phyloP scores from a whole-genome alignment of 2,888 invertebrate species.

The Aphidius colemani region DNA sequence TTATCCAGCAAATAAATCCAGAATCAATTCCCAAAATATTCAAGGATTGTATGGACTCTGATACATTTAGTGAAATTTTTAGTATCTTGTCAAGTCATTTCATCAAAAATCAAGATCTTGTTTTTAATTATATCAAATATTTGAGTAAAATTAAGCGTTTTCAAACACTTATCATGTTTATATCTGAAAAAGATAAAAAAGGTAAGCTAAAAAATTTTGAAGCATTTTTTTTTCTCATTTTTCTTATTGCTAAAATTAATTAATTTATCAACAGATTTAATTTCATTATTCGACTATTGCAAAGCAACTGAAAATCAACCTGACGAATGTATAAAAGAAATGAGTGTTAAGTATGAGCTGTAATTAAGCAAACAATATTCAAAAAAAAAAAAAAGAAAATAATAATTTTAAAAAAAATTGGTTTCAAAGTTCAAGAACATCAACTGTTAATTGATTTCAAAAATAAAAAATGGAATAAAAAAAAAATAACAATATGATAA shows the following conservation, averaged over 20 bases:
- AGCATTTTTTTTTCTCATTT: too few relatives aligned
- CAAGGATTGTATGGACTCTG: constrained; percentile 70
- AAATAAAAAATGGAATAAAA: neutral
- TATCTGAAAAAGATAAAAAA: constrained; percentile 65
- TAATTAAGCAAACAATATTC: constrained; percentile 34
- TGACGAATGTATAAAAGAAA: constrained; percentile 49
- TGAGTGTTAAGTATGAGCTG: constrained; percentile 57
- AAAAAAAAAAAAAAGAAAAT: neutral
- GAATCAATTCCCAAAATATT: constrained; percentile 67
- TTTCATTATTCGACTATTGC: constrained; percentile 55
- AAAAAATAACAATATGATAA: neutral
- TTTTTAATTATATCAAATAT: constrained; percentile 63
- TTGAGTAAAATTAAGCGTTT: constrained; percentile 69
- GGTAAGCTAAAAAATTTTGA: constrained; percentile 54
- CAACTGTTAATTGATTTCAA: too few relatives aligned
- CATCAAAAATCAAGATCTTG: constrained; percentile 56
- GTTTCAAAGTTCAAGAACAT: neutral
- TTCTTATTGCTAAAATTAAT: neutral
- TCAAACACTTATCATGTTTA: constrained; percentile 69
- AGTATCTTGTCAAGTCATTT: constrained; percentile 61
- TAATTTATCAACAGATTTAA: constrained; percentile 54
- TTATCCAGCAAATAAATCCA: constrained; percentile 66
- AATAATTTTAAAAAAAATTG: neutral
- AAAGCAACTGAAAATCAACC: constrained; percentile 44
- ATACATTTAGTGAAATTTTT: constrained; percentile 68